Evolutionary conservation across 1,140 invertebrate genomes (phyloP).

Genomic region (Drosophila saltans): DNA sequence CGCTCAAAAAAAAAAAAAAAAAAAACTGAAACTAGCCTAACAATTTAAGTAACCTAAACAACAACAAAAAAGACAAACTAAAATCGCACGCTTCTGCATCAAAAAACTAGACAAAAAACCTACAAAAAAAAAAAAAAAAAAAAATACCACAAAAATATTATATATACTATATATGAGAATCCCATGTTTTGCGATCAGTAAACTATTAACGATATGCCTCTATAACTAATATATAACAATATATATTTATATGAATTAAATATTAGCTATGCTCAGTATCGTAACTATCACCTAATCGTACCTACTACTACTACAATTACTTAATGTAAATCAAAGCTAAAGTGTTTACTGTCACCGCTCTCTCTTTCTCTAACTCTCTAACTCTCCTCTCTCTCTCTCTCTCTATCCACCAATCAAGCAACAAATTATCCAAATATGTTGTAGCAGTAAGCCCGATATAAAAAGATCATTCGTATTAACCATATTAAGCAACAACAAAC

Average conservation of each 20-base stretch:
- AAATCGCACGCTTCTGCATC: constrained; percentile 83
- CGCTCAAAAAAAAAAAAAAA: constrained; percentile 62
- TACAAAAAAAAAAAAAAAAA: constrained; percentile 34
- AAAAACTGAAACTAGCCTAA: constrained; percentile 76
- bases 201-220: constrained; percentile 68
- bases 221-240: constrained; percentile 47
- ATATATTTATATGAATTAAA: constrained; percentile 47
- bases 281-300: constrained; percentile 76
- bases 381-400: constrained; percentile 31
- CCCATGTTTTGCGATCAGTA: constrained; percentile 77
- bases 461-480: neutral
- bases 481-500: constrained; percentile 8
- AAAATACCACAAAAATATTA: constrained; percentile 37
- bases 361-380: constrained; percentile 33
- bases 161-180: constrained; percentile 32
- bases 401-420: constrained; percentile 36
- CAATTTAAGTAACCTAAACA: constrained; percentile 70
- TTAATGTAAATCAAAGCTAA: constrained; percentile 72
- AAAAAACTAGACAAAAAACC: constrained; percentile 47
- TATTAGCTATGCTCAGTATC: constrained; percentile 76
- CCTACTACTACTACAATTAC: constrained; percentile 22
- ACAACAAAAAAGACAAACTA: constrained; percentile 64
- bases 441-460: constrained; percentile 32
- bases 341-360: constrained; percentile 65
- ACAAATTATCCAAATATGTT: constrained; percentile 47